Conservation (phyloP, 2,113 vertebrate species). For the Pedionomus torquatus region DNA sequence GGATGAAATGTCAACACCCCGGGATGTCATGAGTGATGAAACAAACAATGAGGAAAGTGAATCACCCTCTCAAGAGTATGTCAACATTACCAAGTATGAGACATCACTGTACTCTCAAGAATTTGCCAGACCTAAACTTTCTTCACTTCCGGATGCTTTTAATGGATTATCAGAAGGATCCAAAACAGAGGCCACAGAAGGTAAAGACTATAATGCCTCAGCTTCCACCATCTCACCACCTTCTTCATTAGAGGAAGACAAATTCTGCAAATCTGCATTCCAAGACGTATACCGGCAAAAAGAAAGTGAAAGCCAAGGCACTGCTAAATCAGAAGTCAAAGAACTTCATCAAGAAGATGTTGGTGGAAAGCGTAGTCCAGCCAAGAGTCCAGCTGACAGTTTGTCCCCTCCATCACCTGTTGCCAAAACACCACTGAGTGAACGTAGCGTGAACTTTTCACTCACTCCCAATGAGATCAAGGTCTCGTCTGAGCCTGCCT, state of each 20-base stretch:
- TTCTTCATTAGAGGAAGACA: constrained; percentile 54
- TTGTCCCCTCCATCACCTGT: constrained; percentile 80
- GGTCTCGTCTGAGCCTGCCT: constrained; percentile 79
- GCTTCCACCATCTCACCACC: background rate
- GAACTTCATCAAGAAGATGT: background rate
- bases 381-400: constrained; percentile 71
- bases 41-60: constrained; percentile 89
- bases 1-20: constrained; percentile 93
- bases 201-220: background rate
- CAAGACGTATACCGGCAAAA: background rate
- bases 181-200: background rate
- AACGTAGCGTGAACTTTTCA: constrained; percentile 86
- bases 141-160: background rate
- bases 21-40: constrained; percentile 91
- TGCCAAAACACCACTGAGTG: constrained; percentile 87
- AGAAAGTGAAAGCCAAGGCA: background rate
- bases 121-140: constrained; percentile 70
- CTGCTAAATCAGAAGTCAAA: background rate
- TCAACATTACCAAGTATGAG: constrained; percentile 80
- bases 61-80: constrained; percentile 86
- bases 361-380: background rate
- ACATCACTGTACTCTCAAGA: constrained; percentile 78
- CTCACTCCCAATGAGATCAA: constrained; percentile 82
- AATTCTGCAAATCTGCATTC: background rate
- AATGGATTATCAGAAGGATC: background rate